phyloP scores from a whole-genome alignment of 2,797 vertebrate genomes.

The Hozukius guyotensis region DNA sequence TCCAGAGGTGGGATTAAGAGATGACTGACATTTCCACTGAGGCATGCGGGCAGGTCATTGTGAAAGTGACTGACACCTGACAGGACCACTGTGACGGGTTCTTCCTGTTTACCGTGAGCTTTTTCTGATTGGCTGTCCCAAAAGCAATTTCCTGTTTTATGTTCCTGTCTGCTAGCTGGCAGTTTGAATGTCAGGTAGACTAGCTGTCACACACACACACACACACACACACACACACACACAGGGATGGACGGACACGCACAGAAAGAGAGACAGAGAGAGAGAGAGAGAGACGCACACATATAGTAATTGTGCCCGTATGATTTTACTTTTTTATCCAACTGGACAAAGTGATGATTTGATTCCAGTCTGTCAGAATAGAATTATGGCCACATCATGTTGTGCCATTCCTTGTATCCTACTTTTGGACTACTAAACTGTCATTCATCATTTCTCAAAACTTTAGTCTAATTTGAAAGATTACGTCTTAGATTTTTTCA shows the following conservation, averaged over 20 bases:
- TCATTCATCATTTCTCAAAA: background rate
- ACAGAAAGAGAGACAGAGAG: background rate
- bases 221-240: constrained; percentile 6
- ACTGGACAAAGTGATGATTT: background rate
- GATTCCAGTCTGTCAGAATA: constrained; percentile 4
- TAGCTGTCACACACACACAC: constrained; percentile 45
- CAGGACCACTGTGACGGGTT: constrained; percentile 71
- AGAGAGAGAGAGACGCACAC: background rate
- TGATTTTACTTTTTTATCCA: background rate
- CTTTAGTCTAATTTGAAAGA: background rate
- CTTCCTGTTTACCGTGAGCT: constrained; percentile 76
- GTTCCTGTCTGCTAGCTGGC: constrained; percentile 74
- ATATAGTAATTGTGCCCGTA: background rate
- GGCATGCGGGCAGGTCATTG: constrained; percentile 73
- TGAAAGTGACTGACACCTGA: constrained; percentile 77
- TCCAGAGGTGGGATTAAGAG: constrained; percentile 58
- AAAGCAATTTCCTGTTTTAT: constrained; percentile 84
- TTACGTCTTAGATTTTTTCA: background rate
- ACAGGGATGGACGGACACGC: background rate
- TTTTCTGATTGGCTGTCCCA: constrained; percentile 80
- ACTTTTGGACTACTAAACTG: background rate
- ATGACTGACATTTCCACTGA: constrained; percentile 68
- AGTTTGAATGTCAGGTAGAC: constrained; percentile 76
- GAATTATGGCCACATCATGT: background rate
- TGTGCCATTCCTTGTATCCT: background rate